A percentile compares a stretch with the other conserved stretches of the same genome.
Conservation (phyloP, 2,113 vertebrate genomes). For the Caretta caretta region DNA sequence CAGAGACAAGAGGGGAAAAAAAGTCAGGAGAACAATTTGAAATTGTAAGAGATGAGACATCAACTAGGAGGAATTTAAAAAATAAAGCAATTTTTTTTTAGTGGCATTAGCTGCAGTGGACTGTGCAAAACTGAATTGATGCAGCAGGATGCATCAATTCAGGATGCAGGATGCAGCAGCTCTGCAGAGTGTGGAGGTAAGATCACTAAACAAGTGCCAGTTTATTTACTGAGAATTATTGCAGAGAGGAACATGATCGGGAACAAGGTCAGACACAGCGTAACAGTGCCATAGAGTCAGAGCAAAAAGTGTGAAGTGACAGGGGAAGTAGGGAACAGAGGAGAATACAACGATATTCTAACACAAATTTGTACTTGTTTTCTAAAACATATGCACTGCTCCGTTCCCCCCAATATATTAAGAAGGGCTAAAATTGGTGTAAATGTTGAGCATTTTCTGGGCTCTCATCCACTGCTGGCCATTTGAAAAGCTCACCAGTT, state of each 20-base stretch:
- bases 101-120: neutral
- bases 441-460: neutral
- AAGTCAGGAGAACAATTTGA: neutral
- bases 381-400: neutral
- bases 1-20: neutral
- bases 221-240: slow-evolving; percentile 27
- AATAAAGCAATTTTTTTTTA: neutral
- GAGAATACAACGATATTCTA: neutral
- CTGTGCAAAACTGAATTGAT: neutral
- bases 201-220: neutral
- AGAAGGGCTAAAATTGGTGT: neutral
- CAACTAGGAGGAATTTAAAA: neutral
- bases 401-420: neutral
- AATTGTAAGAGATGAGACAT: neutral
- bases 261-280: neutral
- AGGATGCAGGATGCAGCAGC: neutral
- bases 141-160: too few relatives aligned
- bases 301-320: neutral
- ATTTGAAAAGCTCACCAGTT: neutral
- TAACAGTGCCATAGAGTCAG: neutral
- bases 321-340: neutral
- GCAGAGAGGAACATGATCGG: neutral
- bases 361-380: neutral
- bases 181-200: neutral
- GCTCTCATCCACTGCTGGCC: neutral